Base-by-base conservation (phyloP, 1,140 invertebrate genomes). In the Drosophila pseudoananassae region DNA sequence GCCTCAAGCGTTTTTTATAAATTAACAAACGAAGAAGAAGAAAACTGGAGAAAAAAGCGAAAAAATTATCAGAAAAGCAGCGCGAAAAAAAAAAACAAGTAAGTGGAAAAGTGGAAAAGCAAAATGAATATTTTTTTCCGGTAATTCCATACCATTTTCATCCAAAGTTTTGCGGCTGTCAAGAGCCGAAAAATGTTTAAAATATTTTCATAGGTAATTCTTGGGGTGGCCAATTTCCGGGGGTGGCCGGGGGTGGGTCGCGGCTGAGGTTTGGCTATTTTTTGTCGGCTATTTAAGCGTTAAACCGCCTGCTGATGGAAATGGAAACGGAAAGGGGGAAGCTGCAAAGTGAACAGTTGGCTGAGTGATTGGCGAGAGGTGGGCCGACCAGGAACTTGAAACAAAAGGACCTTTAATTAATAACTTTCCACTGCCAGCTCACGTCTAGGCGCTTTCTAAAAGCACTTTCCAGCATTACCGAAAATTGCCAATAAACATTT, bases 1-100 rank as follows among this genome's bases (percentile, higher is more conserved):
- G 83, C 83, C 78, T 76, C 54, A 88, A 78, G 83, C 83, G 83
- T 82, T 88, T 88, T 88, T 88, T 83, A 79, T 87, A 88, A 88
- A 88, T 88, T 88, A 88, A 82, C 83, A 79, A 79, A 82, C 77
- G 73, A 77, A 83, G 63, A 72, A 47, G 61, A 74, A 53, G 36
- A 40, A 43, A 43, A 70, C 33, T 15, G 64, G 31, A 33, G 33
- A 70, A 69, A 69, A 55, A 59, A 76, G 69, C 61, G 66, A 47
- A 72, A 76, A 87, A 87, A 82, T 87, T 76, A 87, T 87, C 78
- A 83, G 63, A 64, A 82, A 88, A 76, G 51, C 25, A n/a, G 33
- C 40, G 40, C 6, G 14, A 43, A 43, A 40, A 40, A 10, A 61
- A 43, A 60, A 52, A 63, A 33, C 53, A 43, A 23, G 14, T n/a